phyloP scores from a whole-genome alignment of 2,797 vertebrate species.

The Streptopelia turtur region DNA sequence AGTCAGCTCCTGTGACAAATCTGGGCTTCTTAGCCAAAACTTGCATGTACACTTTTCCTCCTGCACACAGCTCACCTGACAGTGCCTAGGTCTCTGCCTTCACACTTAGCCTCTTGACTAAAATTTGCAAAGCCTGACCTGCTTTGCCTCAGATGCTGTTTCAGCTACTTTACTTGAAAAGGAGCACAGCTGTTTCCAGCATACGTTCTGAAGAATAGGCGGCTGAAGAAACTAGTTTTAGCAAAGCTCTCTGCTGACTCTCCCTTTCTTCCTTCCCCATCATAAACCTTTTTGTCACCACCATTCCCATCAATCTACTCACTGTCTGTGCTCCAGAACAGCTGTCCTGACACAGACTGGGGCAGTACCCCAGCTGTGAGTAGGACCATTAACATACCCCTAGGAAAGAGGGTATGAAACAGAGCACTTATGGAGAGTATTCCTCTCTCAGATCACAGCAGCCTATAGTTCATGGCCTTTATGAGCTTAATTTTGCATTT shows the following conservation, averaged over 20 bases:
- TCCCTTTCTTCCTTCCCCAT: background rate
- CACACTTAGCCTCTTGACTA: background rate
- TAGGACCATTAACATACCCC: background rate
- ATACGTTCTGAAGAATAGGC: background rate
- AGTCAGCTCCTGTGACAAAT: background rate
- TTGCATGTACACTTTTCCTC: background rate
- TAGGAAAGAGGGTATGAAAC: background rate
- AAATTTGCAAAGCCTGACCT: conserved; percentile 21
- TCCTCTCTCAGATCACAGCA: background rate
- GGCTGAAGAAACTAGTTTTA: background rate
- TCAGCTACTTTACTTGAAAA: background rate
- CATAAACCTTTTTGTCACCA: background rate
- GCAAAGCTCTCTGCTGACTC: background rate
- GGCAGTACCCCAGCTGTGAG: background rate
- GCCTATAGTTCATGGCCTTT: background rate
- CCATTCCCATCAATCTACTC: background rate
- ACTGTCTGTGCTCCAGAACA: background rate
- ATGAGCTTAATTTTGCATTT: background rate
- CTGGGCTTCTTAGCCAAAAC: background rate
- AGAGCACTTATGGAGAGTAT: background rate
- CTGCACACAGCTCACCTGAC: background rate
- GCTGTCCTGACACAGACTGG: background rate
- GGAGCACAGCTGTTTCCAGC: background rate
- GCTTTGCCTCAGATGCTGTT: background rate
- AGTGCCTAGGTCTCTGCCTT: background rate